phyloP scores from a whole-genome alignment of 2,797 vertebrate genomes.

The Rachycentron canadum region DNA sequence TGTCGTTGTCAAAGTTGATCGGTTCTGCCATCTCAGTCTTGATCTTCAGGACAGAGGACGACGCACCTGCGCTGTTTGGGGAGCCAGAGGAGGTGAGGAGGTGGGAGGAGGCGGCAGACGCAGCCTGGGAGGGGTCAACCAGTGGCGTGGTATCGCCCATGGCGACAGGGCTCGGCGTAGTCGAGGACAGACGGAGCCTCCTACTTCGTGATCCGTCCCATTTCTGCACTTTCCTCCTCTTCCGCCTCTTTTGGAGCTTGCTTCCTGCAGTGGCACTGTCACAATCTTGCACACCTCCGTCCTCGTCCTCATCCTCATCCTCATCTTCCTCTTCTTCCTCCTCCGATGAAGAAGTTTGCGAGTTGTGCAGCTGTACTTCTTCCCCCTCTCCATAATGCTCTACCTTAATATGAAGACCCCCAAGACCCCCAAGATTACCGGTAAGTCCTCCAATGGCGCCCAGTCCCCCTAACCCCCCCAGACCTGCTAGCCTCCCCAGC shows the following conservation, averaged over 20 bases:
- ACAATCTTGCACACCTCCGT: constrained; percentile 88
- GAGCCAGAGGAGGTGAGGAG: constrained; percentile 89
- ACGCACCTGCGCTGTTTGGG: constrained; percentile 83
- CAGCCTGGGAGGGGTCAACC: constrained; percentile 87
- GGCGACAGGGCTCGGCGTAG: constrained; percentile 88
- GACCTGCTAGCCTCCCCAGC: constrained; percentile 72
- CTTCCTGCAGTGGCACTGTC: constrained; percentile 86
- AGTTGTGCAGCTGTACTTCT: constrained; percentile 90
- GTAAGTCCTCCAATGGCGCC: constrained; percentile 86
- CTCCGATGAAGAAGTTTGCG: constrained; percentile 88
- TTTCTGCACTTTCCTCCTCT: constrained; percentile 97
- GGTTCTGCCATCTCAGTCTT: constrained; percentile 99
- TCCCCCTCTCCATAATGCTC: constrained; percentile 96
- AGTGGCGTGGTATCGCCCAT: constrained; percentile 88
- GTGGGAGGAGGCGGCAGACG: constrained; percentile 50
- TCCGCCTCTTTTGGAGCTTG: constrained; percentile 93
- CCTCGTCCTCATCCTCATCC: constrained; percentile 63
- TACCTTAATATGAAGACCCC: constrained; percentile 97
- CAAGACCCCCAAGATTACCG: constrained; percentile 91
- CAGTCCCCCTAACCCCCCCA: constrained; percentile 86
- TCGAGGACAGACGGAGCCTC: constrained; percentile 88
- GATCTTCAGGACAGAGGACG: constrained; percentile 94
- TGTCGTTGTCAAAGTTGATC: constrained; percentile 99
- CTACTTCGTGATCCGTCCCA: constrained; percentile 83
- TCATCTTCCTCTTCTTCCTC: constrained; percentile 71